Conservation (phyloP, 2,888 invertebrate genomes). For the Aquatica leii region DNA sequence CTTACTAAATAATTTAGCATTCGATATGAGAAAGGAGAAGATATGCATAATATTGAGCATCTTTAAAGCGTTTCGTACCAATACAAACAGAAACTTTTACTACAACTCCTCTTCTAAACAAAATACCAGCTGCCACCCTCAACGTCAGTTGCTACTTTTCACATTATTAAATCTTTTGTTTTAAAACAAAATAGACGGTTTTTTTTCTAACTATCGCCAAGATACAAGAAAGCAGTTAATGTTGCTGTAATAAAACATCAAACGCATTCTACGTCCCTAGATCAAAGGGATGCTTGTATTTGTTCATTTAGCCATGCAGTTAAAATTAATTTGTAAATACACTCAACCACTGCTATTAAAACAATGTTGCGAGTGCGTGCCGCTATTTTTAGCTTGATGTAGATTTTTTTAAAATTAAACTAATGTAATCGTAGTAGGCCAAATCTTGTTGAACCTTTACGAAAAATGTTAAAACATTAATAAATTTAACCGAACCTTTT, state of each 20-base stretch:
- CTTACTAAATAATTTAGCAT: constrained; percentile 35
- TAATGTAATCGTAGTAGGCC: no score
- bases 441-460: no score
- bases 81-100: constrained; percentile 30
- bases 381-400: no score
- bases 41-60: constrained; percentile 32
- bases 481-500: no score
- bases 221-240: not conserved
- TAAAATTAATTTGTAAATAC: constrained; percentile 18
- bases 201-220: not conserved
- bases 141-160: constrained; percentile 32
- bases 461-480: no score
- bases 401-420: no score
- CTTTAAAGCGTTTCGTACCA: constrained; percentile 20
- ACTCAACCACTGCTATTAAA: constrained; percentile 10
- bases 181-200: not conserved
- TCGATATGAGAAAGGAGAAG: constrained; percentile 25
- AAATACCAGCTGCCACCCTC: constrained; percentile 29
- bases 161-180: constrained; percentile 23
- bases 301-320: constrained; percentile 9
- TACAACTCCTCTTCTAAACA: constrained; percentile 27
- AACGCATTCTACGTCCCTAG: constrained; percentile 11
- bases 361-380: not conserved
- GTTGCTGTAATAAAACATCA: constrained; percentile 18
- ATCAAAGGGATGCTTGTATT: constrained; percentile 13